Base-by-base conservation (phyloP, 2,113 vertebrate species). In the Trochalopteron elliotii region DNA sequence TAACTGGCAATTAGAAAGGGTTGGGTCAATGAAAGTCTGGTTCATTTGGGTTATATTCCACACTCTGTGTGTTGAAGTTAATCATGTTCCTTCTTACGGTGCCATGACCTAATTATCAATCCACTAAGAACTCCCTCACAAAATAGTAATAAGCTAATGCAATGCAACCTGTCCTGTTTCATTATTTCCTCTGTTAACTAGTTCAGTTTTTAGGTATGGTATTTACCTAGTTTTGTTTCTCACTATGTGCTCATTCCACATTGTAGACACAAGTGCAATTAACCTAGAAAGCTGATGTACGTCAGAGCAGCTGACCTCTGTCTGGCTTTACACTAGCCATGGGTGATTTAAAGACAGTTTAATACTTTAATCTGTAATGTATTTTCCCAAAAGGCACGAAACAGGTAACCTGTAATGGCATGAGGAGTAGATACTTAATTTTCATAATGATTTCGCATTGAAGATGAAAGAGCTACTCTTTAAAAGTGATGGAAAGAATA, bases 301-400 rank as follows among this genome's bases (percentile, higher is more conserved):
- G 10, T 81, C 91, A 83, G 67, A 87, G 57, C 27, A 68, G 49
- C 76, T 87, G 94, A 94, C 87, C 87, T 88, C 87, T 83, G 52
- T 44, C 82, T 67, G 74, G 89, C 76, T 93, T 91, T 91, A 44
- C 15, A 16, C 39, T 23, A 47, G 87, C 50, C 75, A 52, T 2
- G 68, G 56, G 45, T 81, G 79, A 83, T 83, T 90, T 95, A 93
- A 81, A 86, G 85, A 64, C 22, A 45, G 56, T 81, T 90, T 93
- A 96, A 94, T 88, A 83, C 90, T 93, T 94, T 91, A 96, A 95
- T 94, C 85, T 83, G 75, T 55, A 89, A 70, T 1, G 44, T 17
- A 2, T 81, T 90, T 88, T 88, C 80, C 63, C 79, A 21, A 90
- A 86, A 92, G 88, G 68, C 85, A 40, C 0, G 6, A 49, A 75